Evolutionary conservation across 2,113 vertebrate genomes (phyloP).

Genomic region (Hipposideros armiger): DNA sequence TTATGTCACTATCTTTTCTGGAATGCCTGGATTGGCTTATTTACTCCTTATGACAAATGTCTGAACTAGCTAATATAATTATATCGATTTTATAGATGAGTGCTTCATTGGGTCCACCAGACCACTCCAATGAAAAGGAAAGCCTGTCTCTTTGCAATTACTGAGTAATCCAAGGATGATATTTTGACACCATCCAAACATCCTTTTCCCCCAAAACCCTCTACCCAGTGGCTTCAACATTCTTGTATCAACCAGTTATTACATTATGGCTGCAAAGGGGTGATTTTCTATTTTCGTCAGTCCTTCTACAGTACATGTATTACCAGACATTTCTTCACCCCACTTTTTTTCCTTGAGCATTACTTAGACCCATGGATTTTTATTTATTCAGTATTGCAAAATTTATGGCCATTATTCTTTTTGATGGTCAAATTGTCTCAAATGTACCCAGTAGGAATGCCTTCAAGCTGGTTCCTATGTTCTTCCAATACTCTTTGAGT

Average conservation of each 20-base stretch:
- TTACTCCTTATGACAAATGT: not conserved
- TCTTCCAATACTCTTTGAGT: constrained; percentile 17
- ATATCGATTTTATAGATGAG: not conserved
- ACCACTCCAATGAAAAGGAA: not conserved
- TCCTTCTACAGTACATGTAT: not conserved
- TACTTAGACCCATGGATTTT: constrained; percentile 13
- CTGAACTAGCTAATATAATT: not conserved
- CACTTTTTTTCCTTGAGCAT: not conserved
- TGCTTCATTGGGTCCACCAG: not conserved
- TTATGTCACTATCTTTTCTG: not conserved
- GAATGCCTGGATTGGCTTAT: constrained; percentile 1
- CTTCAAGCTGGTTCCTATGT: not conserved
- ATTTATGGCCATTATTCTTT: constrained; percentile 56
- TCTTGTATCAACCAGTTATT: constrained; percentile 23
- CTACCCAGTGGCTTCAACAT: constrained; percentile 10
- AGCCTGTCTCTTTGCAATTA: not conserved
- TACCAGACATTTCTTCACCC: constrained; percentile 6
- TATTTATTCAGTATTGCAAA: constrained; percentile 52
- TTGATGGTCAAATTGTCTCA: constrained; percentile 59
- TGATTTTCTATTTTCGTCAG: not conserved
- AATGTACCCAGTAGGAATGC: constrained; percentile 24
- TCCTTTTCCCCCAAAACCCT: not conserved
- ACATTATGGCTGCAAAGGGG: not conserved
- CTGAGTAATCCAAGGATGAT: constrained; percentile 7
- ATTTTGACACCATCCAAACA: not conserved